phyloP scores from a whole-genome alignment of 2,888 invertebrate species.

The Tipula vernalis region DNA sequence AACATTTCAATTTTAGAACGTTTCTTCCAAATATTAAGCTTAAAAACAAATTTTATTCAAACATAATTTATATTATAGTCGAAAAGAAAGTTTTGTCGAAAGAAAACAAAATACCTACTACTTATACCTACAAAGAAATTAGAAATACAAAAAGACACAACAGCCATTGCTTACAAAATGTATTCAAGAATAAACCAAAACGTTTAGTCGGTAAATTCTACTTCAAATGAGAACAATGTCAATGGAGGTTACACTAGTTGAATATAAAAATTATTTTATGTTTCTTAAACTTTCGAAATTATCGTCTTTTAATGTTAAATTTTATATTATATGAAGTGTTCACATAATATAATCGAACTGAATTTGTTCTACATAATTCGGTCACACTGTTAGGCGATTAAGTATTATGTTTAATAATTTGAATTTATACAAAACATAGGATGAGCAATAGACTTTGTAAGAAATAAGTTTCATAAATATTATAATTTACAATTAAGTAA shows the following conservation, averaged over 20 bases:
- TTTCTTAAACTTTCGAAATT: not conserved
- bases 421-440: not conserved
- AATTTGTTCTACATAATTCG: not conserved
- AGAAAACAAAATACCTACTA: not conserved
- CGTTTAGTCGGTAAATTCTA: not conserved
- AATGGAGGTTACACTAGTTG: not conserved
- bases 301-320: not conserved
- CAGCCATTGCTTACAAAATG: not conserved
- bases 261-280: not conserved
- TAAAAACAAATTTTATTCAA: not conserved
- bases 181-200: not conserved
- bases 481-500: too few species aligned
- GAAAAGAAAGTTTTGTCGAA: not conserved
- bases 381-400: not conserved
- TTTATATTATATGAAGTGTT: not conserved
- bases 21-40: not conserved
- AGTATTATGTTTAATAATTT: not conserved
- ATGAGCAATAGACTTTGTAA: too few species aligned
- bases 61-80: not conserved
- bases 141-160: not conserved
- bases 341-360: not conserved
- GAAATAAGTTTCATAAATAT: too few species aligned
- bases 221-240: not conserved
- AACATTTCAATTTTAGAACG: not conserved
- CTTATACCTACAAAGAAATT: not conserved